These are phyloP conservation scores for Nowickia ferox DNA, from an alignment of 2,888 invertebrate species.

Conservation along the genomic window DNA sequence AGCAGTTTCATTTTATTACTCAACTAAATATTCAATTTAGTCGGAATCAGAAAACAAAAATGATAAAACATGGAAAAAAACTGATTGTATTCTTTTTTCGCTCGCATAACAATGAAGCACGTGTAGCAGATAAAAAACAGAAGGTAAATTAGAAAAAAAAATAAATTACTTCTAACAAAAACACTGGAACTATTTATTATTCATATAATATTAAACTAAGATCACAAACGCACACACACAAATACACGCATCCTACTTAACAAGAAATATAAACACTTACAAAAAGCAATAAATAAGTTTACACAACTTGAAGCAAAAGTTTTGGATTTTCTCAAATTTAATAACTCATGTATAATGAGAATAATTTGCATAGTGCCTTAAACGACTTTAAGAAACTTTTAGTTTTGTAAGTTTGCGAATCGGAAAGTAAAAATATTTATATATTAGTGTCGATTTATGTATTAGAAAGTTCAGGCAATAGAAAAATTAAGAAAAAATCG, in stretches of 20 bases:
- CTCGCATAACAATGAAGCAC: conserved; percentile 4
- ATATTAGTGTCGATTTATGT: too few species aligned
- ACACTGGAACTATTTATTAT: neutral
- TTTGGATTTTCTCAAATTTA: conserved; percentile 1
- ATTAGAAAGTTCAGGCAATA: too few species aligned
- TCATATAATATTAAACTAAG: neutral
- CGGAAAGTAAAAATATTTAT: neutral
- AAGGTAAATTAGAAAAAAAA: neutral
- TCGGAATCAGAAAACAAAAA: neutral
- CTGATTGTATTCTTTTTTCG: conserved; percentile 7
- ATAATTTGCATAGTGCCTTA: neutral
- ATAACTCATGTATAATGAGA: neutral
- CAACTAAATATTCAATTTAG: neutral
- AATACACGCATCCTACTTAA: neutral
- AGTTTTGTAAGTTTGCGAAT: neutral
- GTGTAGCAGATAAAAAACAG: conserved; percentile 16
- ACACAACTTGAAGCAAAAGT: neutral
- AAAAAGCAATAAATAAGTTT: conserved; percentile 29
- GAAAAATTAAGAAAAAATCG: neutral
- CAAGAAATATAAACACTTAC: too few species aligned
- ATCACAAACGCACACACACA: neutral
- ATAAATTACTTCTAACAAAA: neutral
- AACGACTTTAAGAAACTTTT: neutral
- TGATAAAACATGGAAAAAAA: neutral
- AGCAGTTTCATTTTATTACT: neutral